phyloP scores from a whole-genome alignment of 2,797 vertebrate species.

The Chelmon rostratus region DNA sequence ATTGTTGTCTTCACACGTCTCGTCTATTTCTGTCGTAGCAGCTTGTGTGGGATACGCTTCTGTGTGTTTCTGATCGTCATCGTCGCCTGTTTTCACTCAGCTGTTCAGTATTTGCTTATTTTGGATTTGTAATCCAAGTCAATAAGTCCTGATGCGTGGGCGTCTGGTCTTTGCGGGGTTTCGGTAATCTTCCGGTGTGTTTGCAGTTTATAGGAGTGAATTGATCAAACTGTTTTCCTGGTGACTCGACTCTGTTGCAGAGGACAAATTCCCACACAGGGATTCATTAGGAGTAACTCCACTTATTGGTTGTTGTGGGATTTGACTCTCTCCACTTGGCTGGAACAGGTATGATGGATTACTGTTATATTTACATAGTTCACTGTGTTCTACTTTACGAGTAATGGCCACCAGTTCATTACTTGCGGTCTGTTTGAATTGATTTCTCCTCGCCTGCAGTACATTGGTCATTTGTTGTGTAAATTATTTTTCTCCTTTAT shows the following conservation, averaged over 20 bases:
- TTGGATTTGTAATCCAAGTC: neutral
- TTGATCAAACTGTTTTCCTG: no score
- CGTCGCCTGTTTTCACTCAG: no score
- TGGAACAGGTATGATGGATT: slow-evolving; percentile 30
- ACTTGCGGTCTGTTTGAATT: slow-evolving; percentile 4
- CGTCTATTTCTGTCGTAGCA: neutral
- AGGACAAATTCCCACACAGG: neutral
- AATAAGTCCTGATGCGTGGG: neutral
- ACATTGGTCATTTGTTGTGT: slow-evolving; percentile 1
- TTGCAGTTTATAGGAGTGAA: neutral
- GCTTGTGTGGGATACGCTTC: no score
- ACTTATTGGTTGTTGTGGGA: neutral
- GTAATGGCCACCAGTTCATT: neutral
- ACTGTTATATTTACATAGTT: slow-evolving; percentile 3
- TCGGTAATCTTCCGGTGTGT: neutral
- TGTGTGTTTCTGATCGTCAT: no score
- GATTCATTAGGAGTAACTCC: neutral
- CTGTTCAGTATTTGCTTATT: neutral
- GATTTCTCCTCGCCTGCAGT: slow-evolving; percentile 1
- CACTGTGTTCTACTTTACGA: slow-evolving; percentile 1
- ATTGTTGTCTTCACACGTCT: neutral
- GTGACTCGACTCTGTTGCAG: neutral
- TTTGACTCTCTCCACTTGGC: slow-evolving; percentile 3
- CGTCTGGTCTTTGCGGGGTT: neutral
- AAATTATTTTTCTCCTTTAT: slow-evolving; percentile 3